Evolutionary conservation across 2,888 invertebrate genomes (phyloP).

Genomic region (Plagodis pulveraria): DNA sequence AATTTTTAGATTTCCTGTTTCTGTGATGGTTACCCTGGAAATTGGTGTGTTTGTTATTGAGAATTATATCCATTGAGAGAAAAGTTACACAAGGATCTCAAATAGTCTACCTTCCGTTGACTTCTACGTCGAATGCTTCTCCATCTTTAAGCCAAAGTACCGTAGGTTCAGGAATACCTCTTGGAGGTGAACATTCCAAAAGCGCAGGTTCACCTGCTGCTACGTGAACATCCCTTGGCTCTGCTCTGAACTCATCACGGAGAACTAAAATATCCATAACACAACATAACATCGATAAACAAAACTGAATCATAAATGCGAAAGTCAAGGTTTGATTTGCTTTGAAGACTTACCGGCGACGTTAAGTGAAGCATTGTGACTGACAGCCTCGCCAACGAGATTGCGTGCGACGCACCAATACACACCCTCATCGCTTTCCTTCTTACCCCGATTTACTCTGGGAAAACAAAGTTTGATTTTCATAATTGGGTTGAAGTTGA

Average conservation of each 20-base stretch:
- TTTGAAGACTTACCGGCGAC: constrained; percentile 91
- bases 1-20: constrained; percentile 96
- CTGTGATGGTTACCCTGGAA: constrained; percentile 90
- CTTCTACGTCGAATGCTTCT: constrained; percentile 85
- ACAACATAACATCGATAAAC: not conserved
- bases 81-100: not conserved
- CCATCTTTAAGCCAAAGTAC: constrained; percentile 95
- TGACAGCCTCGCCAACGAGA: constrained; percentile 93
- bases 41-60: constrained; percentile 2
- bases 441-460: constrained; percentile 96
- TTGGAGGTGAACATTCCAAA: constrained; percentile 96
- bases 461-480: constrained; percentile 32
- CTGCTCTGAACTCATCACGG: constrained; percentile 96
- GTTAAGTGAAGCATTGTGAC: constrained; percentile 97
- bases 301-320: not conserved
- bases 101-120: constrained; percentile 84
- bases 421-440: constrained; percentile 96
- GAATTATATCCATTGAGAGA: not conserved
- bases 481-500: constrained; percentile 9
- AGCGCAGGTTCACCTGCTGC: constrained; percentile 96
- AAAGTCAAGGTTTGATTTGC: not conserved
- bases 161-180: constrained; percentile 97
- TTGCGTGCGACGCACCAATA: constrained; percentile 99
- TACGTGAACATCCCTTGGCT: constrained; percentile 96
- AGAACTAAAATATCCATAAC: constrained; percentile 87